Evolutionary conservation across 2,113 vertebrate genomes (phyloP).

Genomic region (Campylomormyrus numenius): DNA sequence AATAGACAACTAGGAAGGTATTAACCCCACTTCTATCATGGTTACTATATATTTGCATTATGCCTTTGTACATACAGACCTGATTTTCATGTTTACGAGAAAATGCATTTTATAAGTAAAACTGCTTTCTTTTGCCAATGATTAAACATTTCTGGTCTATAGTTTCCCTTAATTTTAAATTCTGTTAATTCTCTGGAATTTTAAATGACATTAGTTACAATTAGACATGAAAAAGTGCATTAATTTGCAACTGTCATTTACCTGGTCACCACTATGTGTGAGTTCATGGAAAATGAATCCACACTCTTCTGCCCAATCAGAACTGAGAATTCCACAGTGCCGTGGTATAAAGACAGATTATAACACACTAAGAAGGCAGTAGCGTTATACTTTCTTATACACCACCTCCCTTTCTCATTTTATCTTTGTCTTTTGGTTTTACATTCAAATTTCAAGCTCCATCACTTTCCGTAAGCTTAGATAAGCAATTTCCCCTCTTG

Average conservation of each 20-base stretch:
- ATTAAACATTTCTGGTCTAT: background rate
- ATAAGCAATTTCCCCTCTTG: constrained; percentile 19
- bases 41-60: background rate
- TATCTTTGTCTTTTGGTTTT: background rate
- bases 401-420: background rate
- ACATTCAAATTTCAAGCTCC: constrained; percentile 8
- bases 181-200: background rate
- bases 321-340: background rate
- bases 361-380: background rate
- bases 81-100: background rate
- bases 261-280: background rate
- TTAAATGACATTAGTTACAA: background rate
- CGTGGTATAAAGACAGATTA: background rate
- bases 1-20: background rate
- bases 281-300: background rate
- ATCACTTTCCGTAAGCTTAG: constrained; percentile 17
- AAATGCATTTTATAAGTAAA: background rate
- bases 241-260: background rate
- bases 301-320: background rate
- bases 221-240: background rate
- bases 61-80: background rate
- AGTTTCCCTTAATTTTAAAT: background rate
- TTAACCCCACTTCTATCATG: background rate
- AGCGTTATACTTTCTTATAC: background rate
- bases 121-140: background rate